phyloP scores from a whole-genome alignment of 2,113 vertebrate species.

The Heliornis fulica region DNA sequence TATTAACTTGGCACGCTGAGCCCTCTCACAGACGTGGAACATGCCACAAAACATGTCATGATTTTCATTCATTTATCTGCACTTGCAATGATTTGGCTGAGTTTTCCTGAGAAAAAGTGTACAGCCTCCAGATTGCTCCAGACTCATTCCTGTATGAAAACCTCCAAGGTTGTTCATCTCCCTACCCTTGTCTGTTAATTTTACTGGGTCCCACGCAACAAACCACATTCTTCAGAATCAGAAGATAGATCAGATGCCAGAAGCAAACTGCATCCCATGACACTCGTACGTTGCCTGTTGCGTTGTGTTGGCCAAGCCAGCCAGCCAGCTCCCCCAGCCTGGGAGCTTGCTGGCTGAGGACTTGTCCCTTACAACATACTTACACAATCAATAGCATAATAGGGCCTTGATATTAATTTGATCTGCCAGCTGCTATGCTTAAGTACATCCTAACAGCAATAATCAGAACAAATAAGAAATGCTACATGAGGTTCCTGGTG shows the following conservation, averaged over 20 bases:
- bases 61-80: not conserved
- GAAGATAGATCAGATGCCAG: not conserved
- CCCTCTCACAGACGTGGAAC: not conserved
- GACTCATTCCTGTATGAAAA: not conserved
- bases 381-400: not conserved
- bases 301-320: not conserved
- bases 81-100: not conserved
- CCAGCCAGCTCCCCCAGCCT: not conserved
- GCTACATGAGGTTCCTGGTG: not conserved
- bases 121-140: not conserved
- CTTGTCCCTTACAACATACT: not conserved
- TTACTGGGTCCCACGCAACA: not conserved
- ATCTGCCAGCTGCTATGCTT: not conserved
- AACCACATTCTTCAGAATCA: not conserved
- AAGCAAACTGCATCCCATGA: not conserved
- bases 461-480: not conserved
- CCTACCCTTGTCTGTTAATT: not conserved
- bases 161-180: not conserved
- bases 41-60: not conserved
- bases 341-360: accelerated
- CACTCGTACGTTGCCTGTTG: not conserved
- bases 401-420: not conserved
- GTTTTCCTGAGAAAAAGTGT: not conserved
- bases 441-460: not conserved
- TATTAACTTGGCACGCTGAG: not conserved